Conservation (phyloP, 2,113 vertebrate species). For the Orycteropus afer region DNA sequence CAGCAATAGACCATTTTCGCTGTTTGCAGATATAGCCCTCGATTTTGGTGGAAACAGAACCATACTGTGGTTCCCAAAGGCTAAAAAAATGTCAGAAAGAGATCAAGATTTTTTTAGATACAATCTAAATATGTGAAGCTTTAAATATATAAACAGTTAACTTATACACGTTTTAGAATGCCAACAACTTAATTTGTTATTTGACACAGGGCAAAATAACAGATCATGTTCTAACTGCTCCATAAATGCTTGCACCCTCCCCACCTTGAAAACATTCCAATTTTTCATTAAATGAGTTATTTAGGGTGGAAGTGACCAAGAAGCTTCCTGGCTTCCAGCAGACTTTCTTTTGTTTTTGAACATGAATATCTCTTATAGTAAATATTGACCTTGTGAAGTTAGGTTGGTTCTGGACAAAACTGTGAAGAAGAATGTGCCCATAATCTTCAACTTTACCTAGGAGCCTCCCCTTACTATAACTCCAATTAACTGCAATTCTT, state of each 20-base stretch:
- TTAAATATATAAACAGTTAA: conserved; percentile 65
- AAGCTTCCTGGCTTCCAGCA: conserved; percentile 1
- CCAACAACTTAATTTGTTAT: conserved; percentile 54
- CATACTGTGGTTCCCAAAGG: conserved; percentile 1
- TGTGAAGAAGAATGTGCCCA: neutral
- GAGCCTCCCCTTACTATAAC: neutral
- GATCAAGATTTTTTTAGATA: conserved; percentile 62
- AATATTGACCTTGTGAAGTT: neutral
- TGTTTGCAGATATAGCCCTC: conserved; percentile 43
- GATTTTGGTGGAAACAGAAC: conserved; percentile 58
- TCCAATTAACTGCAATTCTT: neutral
- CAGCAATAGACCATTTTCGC: conserved; percentile 48
- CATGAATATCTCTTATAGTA: neutral
- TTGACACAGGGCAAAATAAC: conserved; percentile 67
- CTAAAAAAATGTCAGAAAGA: conserved; percentile 38
- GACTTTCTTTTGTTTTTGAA: conserved; percentile 42
- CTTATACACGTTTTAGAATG: conserved; percentile 29
- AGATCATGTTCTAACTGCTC: conserved; percentile 30
- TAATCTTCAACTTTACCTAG: neutral
- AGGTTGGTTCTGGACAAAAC: neutral
- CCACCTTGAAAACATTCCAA: conserved; percentile 2
- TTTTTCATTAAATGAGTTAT: conserved; percentile 57
- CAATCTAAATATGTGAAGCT: conserved; percentile 42
- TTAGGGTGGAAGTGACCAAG: conserved; percentile 59
- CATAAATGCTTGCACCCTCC: neutral